Percentiles rank a stretch among this genome's conserved stretches.
Evolutionary conservation across 1,140 invertebrate genomes (phyloP).

Genomic region (Papilio xuthus): DNA sequence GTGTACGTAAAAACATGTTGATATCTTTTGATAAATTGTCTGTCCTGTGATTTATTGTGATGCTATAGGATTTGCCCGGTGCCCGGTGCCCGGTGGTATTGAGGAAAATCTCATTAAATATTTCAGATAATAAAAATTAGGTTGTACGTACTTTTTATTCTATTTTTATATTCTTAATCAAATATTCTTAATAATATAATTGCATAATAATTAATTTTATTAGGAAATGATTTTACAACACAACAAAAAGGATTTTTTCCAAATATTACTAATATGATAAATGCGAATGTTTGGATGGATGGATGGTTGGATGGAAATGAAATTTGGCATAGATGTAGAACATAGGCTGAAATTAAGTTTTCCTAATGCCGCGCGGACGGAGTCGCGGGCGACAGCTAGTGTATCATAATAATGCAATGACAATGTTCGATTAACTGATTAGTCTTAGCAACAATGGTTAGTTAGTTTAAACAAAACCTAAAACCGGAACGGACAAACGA

Average conservation of each 20-base stretch:
- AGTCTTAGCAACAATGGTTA: constrained; percentile 1
- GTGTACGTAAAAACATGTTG: no score
- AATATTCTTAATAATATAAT: no score
- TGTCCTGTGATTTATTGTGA: no score
- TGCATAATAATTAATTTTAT: not conserved
- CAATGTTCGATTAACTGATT: not conserved
- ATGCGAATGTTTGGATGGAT: no score
- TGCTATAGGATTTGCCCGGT: not conserved
- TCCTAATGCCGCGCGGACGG: no score
- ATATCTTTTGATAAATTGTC: no score
- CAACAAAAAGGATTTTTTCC: not conserved
- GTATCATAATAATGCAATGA: no score
- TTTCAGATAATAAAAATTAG: not conserved
- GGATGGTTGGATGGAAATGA: no score
- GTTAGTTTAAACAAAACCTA: not conserved
- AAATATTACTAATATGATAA: no score
- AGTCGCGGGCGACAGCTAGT: no score
- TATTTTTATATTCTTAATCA: not conserved
- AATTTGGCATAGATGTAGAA: no score
- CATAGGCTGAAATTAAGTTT: no score
- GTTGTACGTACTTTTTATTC: not conserved
- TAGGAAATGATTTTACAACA: not conserved
- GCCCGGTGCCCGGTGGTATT: not conserved
- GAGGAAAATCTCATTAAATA: not conserved
- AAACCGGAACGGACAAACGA: constrained; percentile 12